A percentile compares a stretch with the other conserved stretches of the same genome.
phyloP scores from a whole-genome alignment of 2,113 vertebrate genomes.

The Pygoscelis adeliae region DNA sequence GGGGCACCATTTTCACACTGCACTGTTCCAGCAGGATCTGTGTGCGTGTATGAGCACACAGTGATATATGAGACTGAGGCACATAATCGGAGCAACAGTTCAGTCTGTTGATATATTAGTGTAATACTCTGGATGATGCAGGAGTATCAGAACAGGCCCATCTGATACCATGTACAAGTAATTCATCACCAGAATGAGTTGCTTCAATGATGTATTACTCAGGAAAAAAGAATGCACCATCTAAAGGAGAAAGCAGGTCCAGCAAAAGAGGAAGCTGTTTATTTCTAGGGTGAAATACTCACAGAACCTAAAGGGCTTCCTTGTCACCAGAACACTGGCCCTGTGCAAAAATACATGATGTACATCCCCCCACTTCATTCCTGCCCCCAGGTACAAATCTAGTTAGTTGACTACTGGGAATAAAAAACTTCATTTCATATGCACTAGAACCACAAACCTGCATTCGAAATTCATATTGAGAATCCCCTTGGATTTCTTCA shows the following conservation, averaged over 20 bases:
- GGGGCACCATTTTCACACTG: not conserved
- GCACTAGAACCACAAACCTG: not conserved
- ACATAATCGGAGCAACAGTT: constrained; percentile 2
- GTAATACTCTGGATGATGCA: constrained; percentile 50
- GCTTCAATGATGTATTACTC: constrained; percentile 24
- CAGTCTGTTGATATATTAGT: constrained; percentile 26
- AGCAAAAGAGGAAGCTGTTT: not conserved
- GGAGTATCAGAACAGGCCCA: constrained; percentile 46
- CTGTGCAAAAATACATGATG: not conserved
- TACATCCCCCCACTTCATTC: not conserved
- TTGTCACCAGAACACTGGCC: not conserved
- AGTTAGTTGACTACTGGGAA: not conserved
- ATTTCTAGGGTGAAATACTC: not conserved
- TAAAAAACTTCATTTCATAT: not conserved
- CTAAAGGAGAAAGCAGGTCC: not conserved
- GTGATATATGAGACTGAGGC: not conserved
- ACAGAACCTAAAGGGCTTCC: not conserved
- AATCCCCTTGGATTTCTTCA: not conserved
- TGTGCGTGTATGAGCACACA: not conserved
- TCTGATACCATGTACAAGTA: constrained; percentile 13
- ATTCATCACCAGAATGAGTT: constrained; percentile 28
- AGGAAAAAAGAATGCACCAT: not conserved
- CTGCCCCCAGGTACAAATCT: not conserved
- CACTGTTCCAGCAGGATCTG: not conserved
- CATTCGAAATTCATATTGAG: not conserved